These are phyloP conservation scores for Chaetodon trifascialis DNA, from an alignment of 2,113 vertebrate species.

Conservation along the genomic window DNA sequence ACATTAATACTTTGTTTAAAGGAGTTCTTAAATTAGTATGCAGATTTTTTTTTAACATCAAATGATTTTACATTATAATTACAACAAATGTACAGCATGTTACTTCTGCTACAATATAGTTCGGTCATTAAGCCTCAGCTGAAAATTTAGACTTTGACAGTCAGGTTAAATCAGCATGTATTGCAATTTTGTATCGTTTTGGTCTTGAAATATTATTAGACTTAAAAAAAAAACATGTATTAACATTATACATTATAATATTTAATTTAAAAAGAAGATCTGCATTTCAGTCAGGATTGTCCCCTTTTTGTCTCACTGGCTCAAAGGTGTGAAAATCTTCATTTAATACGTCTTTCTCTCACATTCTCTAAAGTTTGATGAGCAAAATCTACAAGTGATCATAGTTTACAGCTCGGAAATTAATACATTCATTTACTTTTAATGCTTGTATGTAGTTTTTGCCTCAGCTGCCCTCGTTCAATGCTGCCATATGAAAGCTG, in stretches of 20 bases:
- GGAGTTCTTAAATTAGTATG: not conserved
- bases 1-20: not conserved
- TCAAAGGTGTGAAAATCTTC: not conserved
- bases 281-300: not conserved
- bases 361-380: constrained; percentile 9
- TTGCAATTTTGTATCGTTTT: not conserved
- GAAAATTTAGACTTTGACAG: not conserved
- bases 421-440: not conserved
- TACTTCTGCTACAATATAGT: not conserved
- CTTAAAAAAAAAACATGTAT: not conserved
- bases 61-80: not conserved
- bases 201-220: not conserved
- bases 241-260: not conserved
- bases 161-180: not conserved
- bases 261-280: not conserved
- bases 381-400: not conserved
- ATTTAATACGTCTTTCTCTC: not conserved
- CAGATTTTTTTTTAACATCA: not conserved
- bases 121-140: not conserved
- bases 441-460: not conserved
- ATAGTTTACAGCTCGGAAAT: constrained; percentile 3
- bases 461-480: constrained; percentile 22
- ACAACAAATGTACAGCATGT: not conserved
- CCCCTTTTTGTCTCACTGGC: not conserved
- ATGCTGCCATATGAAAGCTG: constrained; percentile 44